Conservation (phyloP, 2,113 vertebrate species). For the Menura novaehollandiae region DNA sequence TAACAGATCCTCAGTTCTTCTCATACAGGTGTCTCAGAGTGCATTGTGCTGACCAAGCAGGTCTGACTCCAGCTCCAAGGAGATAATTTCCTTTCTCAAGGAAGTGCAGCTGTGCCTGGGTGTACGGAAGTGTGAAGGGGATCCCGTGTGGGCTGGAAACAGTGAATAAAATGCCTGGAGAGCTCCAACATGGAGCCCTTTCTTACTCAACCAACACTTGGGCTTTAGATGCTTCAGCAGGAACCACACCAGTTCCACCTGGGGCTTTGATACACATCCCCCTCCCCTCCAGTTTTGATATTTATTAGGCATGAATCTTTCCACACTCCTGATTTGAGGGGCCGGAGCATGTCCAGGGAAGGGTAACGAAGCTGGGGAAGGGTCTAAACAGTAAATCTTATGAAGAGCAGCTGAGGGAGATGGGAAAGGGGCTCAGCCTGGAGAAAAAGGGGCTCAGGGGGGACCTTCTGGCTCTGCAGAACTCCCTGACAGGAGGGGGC, state of each 20-base stretch:
- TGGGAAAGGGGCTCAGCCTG: neutral
- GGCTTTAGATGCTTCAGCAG: neutral
- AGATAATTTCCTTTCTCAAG: neutral
- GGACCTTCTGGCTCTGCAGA: neutral
- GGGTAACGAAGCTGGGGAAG: neutral
- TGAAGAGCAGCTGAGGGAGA: neutral
- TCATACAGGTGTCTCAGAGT: neutral
- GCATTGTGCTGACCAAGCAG: neutral
- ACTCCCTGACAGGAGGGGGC: neutral
- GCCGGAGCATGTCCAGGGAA: neutral
- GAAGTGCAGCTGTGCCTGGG: neutral
- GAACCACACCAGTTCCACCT: neutral
- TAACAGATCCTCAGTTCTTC: neutral
- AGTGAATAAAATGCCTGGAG: neutral
- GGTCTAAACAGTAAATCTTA: too few species aligned
- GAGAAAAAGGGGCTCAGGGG: neutral
- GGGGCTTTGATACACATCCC: neutral
- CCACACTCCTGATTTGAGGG: neutral
- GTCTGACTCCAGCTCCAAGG: neutral
- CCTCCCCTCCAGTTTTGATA: neutral
- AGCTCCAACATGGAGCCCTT: accelerated
- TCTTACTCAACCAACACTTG: neutral
- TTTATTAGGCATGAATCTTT: neutral
- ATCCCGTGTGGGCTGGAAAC: neutral
- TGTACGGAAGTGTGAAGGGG: neutral